A percentile compares a stretch with the other conserved stretches of the same genome.
phyloP scores from a whole-genome alignment of 2,797 vertebrate genomes.

The Sebastiscus albofasciatus region DNA sequence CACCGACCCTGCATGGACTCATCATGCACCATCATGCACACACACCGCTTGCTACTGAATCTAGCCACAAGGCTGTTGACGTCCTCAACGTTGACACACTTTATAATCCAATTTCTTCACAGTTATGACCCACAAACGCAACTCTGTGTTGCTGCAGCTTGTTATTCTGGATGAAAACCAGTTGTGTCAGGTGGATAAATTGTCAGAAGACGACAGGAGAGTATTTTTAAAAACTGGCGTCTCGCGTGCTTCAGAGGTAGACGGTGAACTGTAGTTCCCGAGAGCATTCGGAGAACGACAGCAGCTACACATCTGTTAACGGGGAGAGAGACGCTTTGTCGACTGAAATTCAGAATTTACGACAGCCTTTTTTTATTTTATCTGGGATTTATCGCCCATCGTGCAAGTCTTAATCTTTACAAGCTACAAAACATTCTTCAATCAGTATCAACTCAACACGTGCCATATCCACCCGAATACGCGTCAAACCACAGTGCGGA shows the following conservation, averaged over 20 bases:
- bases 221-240: slow-evolving; percentile 6
- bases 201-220: not conserved
- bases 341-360: slow-evolving; percentile 16
- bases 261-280: not conserved
- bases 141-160: not conserved
- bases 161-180: not conserved
- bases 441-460: slow-evolving; percentile 26
- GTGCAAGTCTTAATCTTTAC: slow-evolving; percentile 52
- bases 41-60: slow-evolving; percentile 12
- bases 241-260: not conserved
- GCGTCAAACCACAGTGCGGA: slow-evolving; percentile 67
- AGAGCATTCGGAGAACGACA: slow-evolving; percentile 4
- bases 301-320: not conserved
- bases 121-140: slow-evolving; percentile 46
- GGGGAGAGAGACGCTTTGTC: not conserved
- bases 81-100: slow-evolving; percentile 2
- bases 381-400: slow-evolving; percentile 28
- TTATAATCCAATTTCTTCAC: slow-evolving; percentile 40
- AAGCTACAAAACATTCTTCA: slow-evolving; percentile 54
- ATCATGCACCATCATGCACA: slow-evolving; percentile 53
- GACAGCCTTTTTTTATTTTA: not conserved
- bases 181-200: slow-evolving; percentile 2
- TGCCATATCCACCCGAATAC: slow-evolving; percentile 53
- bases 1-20: slow-evolving; percentile 14
- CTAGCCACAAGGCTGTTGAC: slow-evolving; percentile 12